Percentiles rank a stretch among this genome's conserved stretches.
Conservation (phyloP, 2,888 invertebrate genomes). For the Hirtodrosophila confusa region DNA sequence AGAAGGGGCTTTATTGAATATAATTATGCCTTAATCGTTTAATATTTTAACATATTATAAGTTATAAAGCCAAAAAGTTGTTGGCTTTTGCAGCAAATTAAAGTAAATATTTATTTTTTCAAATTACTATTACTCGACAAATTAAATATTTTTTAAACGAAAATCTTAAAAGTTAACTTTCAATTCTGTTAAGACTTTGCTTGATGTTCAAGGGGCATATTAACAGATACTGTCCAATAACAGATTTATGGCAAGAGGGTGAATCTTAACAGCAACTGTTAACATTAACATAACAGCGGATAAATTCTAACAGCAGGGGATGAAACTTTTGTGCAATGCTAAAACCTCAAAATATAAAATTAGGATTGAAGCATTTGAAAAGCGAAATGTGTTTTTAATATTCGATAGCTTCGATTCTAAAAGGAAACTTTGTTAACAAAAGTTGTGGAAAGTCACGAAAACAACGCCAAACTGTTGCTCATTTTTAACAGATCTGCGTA, state of each 20-base stretch:
- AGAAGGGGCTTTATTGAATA: no score
- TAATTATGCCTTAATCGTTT: no score
- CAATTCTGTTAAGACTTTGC: not conserved
- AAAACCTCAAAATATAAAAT: no score
- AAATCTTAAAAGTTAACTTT: no score
- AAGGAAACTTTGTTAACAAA: no score
- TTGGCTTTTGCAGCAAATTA: no score
- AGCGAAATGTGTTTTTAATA: not conserved
- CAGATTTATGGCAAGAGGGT: conserved; percentile 65
- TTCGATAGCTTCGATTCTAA: no score
- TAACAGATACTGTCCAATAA: conserved; percentile 13
- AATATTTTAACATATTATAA: no score
- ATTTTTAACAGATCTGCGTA: conserved; percentile 25
- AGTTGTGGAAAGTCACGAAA: conserved; percentile 3
- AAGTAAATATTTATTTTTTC: no score
- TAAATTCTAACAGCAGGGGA: conserved; percentile 34
- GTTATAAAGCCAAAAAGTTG: no score
- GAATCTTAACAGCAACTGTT: conserved; percentile 8
- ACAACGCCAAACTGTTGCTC: conserved; percentile 68
- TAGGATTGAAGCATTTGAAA: not conserved
- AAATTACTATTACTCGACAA: no score
- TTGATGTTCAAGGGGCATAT: not conserved
- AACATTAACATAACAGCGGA: conserved; percentile 48
- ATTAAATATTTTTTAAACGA: no score
- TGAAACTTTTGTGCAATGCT: rapidly evolving